These are phyloP conservation scores for Chionodraco myersi DNA, from an alignment of 2,113 vertebrate species.

Conservation along the genomic window DNA sequence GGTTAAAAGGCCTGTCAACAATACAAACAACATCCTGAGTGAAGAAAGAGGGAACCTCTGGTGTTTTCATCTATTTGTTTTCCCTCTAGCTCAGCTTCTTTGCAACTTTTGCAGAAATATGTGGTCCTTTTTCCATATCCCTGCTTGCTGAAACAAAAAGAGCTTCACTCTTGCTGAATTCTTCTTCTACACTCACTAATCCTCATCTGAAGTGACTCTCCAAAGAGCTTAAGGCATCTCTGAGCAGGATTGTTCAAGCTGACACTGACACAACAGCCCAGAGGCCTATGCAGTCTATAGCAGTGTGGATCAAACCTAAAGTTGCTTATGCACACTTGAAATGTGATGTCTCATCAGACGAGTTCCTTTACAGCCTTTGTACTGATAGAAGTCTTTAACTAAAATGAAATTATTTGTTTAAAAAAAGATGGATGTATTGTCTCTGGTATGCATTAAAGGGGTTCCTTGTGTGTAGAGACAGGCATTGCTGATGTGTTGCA, in stretches of 20 bases:
- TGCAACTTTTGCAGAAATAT: constrained; percentile 73
- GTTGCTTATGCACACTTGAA: constrained; percentile 17
- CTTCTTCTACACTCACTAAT: constrained; percentile 68
- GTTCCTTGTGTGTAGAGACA: constrained; percentile 10
- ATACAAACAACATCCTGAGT: constrained; percentile 75
- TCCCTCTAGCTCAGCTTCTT: constrained; percentile 55
- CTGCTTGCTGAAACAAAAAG: constrained; percentile 71
- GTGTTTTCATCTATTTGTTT: constrained; percentile 74
- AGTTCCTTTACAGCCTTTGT: constrained; percentile 12
- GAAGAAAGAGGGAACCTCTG: constrained; percentile 61
- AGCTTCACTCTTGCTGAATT: constrained; percentile 71
- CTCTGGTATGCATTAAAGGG: constrained; percentile 8
- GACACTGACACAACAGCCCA: constrained; percentile 54
- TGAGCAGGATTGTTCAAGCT: constrained; percentile 60
- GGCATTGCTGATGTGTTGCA: constrained; percentile 34
- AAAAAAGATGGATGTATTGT: not conserved
- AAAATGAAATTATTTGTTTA: not conserved
- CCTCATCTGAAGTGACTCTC: constrained; percentile 78
- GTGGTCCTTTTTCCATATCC: constrained; percentile 64
- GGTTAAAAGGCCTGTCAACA: constrained; percentile 81
- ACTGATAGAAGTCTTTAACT: not conserved
- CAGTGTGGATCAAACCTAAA: constrained; percentile 26
- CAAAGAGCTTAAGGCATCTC: constrained; percentile 67
- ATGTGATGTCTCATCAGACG: constrained; percentile 10
- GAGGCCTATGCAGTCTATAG: constrained; percentile 18